These are phyloP conservation scores for Limnephilus marmoratus DNA, from an alignment of 2,888 invertebrate genomes.

Conservation along the genomic window DNA sequence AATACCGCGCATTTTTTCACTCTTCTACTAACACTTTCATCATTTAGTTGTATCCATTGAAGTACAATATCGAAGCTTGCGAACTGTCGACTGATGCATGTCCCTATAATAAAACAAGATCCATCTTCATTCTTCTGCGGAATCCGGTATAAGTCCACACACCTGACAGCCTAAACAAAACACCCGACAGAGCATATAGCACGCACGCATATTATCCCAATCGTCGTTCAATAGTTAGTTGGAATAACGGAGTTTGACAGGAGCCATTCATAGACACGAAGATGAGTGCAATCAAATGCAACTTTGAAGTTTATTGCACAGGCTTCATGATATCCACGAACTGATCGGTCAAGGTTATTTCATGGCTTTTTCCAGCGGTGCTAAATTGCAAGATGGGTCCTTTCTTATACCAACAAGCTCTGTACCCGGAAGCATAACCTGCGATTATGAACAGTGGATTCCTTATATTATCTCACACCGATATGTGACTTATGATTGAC, in stretches of 20 bases:
- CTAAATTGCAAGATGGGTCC: background rate
- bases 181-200: background rate
- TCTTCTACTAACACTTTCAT: background rate
- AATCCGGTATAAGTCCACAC: background rate
- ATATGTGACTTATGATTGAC: background rate
- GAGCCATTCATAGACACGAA: background rate
- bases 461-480: background rate
- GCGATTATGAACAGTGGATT: background rate
- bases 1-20: no score
- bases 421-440: background rate
- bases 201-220: background rate
- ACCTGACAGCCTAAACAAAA: background rate
- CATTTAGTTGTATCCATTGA: background rate
- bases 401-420: background rate
- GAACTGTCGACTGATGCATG: background rate
- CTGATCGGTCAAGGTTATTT: constrained; percentile 46
- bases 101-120: constrained; percentile 4
- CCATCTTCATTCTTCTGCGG: background rate
- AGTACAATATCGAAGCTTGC: background rate
- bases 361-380: background rate
- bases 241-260: constrained; percentile 15
- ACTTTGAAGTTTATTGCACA: constrained; percentile 9
- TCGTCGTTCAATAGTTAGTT: constrained; percentile 18
- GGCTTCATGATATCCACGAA: background rate
- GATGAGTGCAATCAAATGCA: constrained; percentile 39